A percentile compares a stretch with the other conserved stretches of the same genome.
Conservation (phyloP, 2,113 vertebrate species). For the Pachyramphus minor region DNA sequence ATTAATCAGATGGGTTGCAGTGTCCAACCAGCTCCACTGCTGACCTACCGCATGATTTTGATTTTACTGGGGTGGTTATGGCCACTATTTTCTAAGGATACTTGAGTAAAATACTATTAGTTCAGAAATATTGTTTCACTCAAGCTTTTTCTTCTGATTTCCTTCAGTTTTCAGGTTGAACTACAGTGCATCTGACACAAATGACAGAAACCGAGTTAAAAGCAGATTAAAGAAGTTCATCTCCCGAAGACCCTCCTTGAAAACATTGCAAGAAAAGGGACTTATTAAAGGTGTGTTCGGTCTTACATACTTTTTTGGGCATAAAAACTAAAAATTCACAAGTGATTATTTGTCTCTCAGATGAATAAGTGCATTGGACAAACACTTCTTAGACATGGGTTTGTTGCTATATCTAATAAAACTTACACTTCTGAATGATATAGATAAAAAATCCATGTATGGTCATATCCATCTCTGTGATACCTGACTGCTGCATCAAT, state of each 20-base stretch:
- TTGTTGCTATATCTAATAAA: neutral
- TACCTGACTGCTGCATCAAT: neutral
- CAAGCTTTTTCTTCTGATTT: neutral
- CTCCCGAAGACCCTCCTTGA: slow-evolving; percentile 84
- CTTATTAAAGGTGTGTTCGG: slow-evolving; percentile 83
- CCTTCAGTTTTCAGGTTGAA: slow-evolving; percentile 83
- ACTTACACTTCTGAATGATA: neutral
- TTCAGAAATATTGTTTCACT: neutral
- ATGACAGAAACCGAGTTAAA: slow-evolving; percentile 84
- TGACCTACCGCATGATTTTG: neutral
- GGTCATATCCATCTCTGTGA: neutral
- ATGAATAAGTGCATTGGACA: neutral
- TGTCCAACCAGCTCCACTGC: neutral
- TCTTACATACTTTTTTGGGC: neutral
- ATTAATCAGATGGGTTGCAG: slow-evolving; percentile 20
- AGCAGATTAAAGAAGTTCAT: slow-evolving; percentile 91
- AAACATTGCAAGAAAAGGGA: slow-evolving; percentile 88
- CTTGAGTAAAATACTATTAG: neutral
- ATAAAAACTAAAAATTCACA: neutral
- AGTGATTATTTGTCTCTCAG: neutral
- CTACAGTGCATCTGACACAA: slow-evolving; percentile 84
- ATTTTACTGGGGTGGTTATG: neutral
- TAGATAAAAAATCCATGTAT: neutral
- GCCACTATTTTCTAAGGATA: neutral
- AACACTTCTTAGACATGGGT: neutral